Conservation (phyloP, 2,888 invertebrate genomes). For the Crioceris asparagi region DNA sequence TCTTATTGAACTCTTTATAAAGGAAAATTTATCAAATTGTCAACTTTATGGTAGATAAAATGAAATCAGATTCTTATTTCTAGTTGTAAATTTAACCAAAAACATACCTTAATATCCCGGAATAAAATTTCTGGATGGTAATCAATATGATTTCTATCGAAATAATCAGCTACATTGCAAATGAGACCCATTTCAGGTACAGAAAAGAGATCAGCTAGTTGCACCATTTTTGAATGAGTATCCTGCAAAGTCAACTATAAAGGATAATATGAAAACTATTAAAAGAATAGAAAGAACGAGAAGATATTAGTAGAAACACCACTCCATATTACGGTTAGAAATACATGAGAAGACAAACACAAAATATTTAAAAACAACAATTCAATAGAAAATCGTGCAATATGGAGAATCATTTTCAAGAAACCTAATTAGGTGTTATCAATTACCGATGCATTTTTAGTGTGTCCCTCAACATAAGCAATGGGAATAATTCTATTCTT, state of each 20-base stretch:
- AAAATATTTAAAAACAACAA: too few relatives aligned
- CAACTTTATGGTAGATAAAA: not conserved
- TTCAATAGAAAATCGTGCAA: too few relatives aligned
- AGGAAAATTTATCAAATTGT: conserved; percentile 5
- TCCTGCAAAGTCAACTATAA: conserved; percentile 39
- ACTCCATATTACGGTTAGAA: too few relatives aligned
- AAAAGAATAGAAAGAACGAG: conserved; percentile 7
- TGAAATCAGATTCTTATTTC: not conserved
- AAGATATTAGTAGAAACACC: conserved; percentile 11
- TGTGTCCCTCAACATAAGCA: conserved; percentile 74
- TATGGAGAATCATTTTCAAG: too few relatives aligned
- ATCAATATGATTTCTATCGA: conserved; percentile 77
- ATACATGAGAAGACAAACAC: too few relatives aligned
- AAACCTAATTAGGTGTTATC: too few relatives aligned
- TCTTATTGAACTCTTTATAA: conserved; percentile 69
- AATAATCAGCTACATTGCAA: conserved; percentile 90
- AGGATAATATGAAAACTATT: conserved; percentile 12
- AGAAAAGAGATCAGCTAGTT: conserved; percentile 92
- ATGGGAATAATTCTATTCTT: conserved; percentile 78
- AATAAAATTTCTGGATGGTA: conserved; percentile 94
- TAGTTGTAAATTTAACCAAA: not conserved
- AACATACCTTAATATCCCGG: conserved; percentile 75
- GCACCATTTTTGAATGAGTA: conserved; percentile 70
- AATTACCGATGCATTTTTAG: conserved; percentile 57
- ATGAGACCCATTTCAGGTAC: conserved; percentile 92